phyloP scores from a whole-genome alignment of 2,888 invertebrate genomes.

The Junonia oenone region DNA sequence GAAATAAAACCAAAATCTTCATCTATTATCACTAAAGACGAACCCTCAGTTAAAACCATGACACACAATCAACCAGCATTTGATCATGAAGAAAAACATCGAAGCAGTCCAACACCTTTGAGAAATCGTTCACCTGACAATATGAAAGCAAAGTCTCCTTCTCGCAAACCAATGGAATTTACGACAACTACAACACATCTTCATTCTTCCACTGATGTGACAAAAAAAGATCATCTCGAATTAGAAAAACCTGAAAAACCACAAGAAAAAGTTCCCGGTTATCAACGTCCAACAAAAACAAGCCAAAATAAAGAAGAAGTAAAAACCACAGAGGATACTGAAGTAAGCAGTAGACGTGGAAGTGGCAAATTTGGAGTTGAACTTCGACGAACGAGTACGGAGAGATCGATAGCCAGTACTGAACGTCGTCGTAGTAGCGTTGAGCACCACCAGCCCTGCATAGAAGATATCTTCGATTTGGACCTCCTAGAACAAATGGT shows the following conservation, averaged over 20 bases:
- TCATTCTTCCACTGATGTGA: constrained; percentile 41
- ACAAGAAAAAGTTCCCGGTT: constrained; percentile 55
- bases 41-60: constrained; percentile 35
- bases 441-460: constrained; percentile 74
- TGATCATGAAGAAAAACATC: constrained; percentile 38
- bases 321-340: constrained; percentile 49
- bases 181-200: constrained; percentile 36
- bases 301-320: constrained; percentile 61
- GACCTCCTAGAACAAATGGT: constrained; percentile 85
- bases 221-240: constrained; percentile 39
- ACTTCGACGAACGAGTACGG: constrained; percentile 78
- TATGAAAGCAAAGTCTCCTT: constrained; percentile 47
- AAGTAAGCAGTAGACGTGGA: constrained; percentile 72
- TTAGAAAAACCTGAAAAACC: constrained; percentile 40
- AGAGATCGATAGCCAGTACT: constrained; percentile 64
- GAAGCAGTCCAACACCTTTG: constrained; percentile 43
- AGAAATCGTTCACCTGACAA: constrained; percentile 46
- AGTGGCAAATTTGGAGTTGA: constrained; percentile 85
- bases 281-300: constrained; percentile 59
- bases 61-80: constrained; percentile 31
- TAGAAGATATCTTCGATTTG: constrained; percentile 87
- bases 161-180: constrained; percentile 42
- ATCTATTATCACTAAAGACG: constrained; percentile 30
- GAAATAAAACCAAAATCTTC: constrained; percentile 31
- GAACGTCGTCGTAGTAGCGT: constrained; percentile 68